Conservation (phyloP, 2,797 vertebrate species). For the Gymnopithys bicolor region DNA sequence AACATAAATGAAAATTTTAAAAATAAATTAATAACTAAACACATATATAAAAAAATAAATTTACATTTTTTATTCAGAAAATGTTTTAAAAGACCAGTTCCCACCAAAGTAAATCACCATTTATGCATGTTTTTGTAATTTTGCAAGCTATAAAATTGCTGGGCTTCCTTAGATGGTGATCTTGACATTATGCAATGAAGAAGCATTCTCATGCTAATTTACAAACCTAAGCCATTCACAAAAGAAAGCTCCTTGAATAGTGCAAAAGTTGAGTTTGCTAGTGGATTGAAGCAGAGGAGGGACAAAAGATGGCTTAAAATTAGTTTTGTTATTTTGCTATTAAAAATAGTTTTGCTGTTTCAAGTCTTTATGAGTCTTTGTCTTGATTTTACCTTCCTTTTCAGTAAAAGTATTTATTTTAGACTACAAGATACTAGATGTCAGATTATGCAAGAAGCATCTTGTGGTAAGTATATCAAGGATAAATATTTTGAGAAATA, state of each 20-base stretch:
- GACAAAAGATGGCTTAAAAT: not conserved
- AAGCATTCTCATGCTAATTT: constrained; percentile 77
- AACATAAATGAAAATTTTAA: not conserved
- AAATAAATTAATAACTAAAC: too few species aligned
- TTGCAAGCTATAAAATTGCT: constrained; percentile 40
- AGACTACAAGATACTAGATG: constrained; percentile 23
- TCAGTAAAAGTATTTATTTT: constrained; percentile 52
- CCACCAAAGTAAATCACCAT: constrained; percentile 13
- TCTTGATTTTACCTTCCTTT: constrained; percentile 14
- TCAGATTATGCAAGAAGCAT: constrained; percentile 21
- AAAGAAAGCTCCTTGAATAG: constrained; percentile 64
- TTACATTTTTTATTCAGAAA: constrained; percentile 27
- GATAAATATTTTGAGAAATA: constrained; percentile 32
- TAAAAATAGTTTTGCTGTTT: not conserved
- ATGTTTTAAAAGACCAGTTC: constrained; percentile 38
- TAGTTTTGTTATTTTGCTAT: not conserved
- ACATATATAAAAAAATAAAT: not conserved
- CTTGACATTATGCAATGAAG: constrained; percentile 66
- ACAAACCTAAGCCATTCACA: constrained; percentile 58
- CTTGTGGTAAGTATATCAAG: not conserved
- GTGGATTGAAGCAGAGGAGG: constrained; percentile 3
- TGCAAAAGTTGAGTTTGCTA: constrained; percentile 67
- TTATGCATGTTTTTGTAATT: constrained; percentile 44
- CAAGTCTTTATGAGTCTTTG: not conserved
- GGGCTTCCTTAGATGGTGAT: constrained; percentile 59